Conservation (phyloP, 2,888 invertebrate genomes). For the Orthosia gothica region DNA sequence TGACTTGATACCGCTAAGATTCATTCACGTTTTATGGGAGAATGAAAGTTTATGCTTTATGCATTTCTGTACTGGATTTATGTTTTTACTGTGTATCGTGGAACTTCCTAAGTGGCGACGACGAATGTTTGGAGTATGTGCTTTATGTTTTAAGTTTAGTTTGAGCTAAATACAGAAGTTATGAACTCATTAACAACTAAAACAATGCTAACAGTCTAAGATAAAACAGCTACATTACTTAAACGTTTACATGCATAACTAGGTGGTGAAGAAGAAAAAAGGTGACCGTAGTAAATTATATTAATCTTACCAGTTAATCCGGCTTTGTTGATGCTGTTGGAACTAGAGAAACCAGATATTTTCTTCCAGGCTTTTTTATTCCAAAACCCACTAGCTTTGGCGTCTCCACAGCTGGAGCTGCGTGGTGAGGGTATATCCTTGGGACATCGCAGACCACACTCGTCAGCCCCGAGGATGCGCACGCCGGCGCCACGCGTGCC, state of each 20-base stretch:
- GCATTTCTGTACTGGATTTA: conserved; percentile 66
- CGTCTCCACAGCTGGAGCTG: conserved; percentile 89
- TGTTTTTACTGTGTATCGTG: conserved; percentile 78
- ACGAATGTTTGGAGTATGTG: conserved; percentile 72
- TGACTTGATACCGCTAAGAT: conserved; percentile 85
- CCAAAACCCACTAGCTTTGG: conserved; percentile 92
- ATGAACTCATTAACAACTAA: conserved; percentile 53
- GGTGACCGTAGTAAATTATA: conserved; percentile 17
- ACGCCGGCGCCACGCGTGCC: conserved; percentile 89
- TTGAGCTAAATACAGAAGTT: conserved; percentile 86
- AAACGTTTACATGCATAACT: conserved; percentile 63
- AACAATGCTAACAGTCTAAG: conserved; percentile 49
- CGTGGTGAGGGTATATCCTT: conserved; percentile 86
- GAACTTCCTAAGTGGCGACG: conserved; percentile 73
- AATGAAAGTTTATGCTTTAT: conserved; percentile 73
- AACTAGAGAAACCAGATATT: conserved; percentile 94
- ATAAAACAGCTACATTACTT: conserved; percentile 49
- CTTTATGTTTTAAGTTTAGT: conserved; percentile 72
- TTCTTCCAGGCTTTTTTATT: conserved; percentile 95
- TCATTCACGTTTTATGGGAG: conserved; percentile 84
- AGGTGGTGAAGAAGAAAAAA: conserved; percentile 44
- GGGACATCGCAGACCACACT: conserved; percentile 84
- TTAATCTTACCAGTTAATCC: conserved; percentile 92
- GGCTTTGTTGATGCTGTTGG: conserved; percentile 93
- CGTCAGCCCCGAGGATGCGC: conserved; percentile 87